A percentile compares a stretch with the other conserved stretches of the same genome.
Evolutionary conservation across 1,140 invertebrate genomes (phyloP).

Genomic region (Eciton burchellii): DNA sequence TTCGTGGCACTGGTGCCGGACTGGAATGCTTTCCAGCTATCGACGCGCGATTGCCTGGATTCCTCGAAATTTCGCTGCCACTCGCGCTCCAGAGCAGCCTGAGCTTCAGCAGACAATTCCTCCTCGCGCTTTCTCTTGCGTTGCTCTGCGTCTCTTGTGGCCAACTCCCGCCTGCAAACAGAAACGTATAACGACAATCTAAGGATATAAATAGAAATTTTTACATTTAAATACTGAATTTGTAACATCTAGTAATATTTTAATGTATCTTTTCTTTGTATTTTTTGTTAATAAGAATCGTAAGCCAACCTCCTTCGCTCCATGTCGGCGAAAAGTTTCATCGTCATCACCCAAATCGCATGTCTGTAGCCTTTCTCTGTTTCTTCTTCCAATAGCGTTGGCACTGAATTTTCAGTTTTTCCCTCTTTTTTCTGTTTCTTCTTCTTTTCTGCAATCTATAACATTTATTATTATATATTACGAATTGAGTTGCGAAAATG

Average conservation of each 20-base stretch:
- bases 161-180: conserved; percentile 88
- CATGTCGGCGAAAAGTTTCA: conserved; percentile 99
- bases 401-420: conserved; percentile 87
- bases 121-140: conserved; percentile 97
- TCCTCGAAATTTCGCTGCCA: conserved; percentile 99
- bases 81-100: conserved; percentile 94
- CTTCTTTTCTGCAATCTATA: conserved; percentile 96
- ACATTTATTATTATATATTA: conserved; percentile 56
- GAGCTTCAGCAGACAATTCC: conserved; percentile 96
- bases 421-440: conserved; percentile 98
- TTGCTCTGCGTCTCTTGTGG: conserved; percentile 96
- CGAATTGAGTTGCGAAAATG: background rate
- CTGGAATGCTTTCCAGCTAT: conserved; percentile 98
- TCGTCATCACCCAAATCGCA: conserved; percentile 98
- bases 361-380: conserved; percentile 96
- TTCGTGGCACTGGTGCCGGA: conserved; percentile 90
- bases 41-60: conserved; percentile 96
- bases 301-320: conserved; percentile 90
- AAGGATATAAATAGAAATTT: background rate
- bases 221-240: background rate
- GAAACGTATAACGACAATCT: conserved; percentile 17
- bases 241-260: too few species aligned
- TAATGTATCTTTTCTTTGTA: conserved; percentile 1
- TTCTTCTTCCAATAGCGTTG: conserved; percentile 94
- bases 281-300: too few species aligned